Base-by-base conservation (phyloP, 1,140 invertebrate species). In the Oscheius sp. region DNA sequence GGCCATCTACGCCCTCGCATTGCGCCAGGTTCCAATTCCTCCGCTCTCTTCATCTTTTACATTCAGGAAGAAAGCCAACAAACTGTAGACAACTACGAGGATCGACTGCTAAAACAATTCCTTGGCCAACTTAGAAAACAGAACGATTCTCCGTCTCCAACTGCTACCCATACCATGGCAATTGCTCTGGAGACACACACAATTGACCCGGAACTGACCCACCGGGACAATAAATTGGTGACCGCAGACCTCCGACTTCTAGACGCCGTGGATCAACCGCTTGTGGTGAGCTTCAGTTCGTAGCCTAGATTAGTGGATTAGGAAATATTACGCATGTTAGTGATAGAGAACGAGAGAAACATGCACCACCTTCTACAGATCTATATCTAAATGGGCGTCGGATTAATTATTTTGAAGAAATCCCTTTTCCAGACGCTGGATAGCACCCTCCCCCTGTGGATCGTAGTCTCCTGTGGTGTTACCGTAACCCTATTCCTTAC, bases 21-120 rank as follows among this genome's bases (percentile, higher is more conserved):
- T 55, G 49, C 7, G 49, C 7, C 49, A 55, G 49, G 49, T 55
- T 42, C n/a, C n/a, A n/a, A n/a, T n/a, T n/a, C n/a, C n/a, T n/a
- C n/a, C n/a, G n/a, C n/a, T n/a, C n/a, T 42, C 38, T n/a, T 42
- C 38, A 42, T 42, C n/a, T n/a, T 42, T 42, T 10, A n/a, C 38
- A 10, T 10, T n/a, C 38, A 42, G 38, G n/a, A 10, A 42, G 38
- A 10, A n/a, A 10, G 38, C n/a, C 7, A 42, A 7, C 49, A 55
- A 55, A 55, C 7, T 26, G 4, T 55, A 15, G 49, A 55, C 49
- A 55, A 55, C 15, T 55, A 55, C 28, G 49, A 55, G 28, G 49
- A 55, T 55, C 28, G 49, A 26, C 49, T 55, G 7, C 49, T 55
- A 4, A 15, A 55, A 23, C 15, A 55, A 26, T 55, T 55, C 23